Evolutionary conservation across 2,113 vertebrate species (phyloP), one percentile per base, ranked within the genome.

Genomic region (Casuarius casuarius): DNA sequence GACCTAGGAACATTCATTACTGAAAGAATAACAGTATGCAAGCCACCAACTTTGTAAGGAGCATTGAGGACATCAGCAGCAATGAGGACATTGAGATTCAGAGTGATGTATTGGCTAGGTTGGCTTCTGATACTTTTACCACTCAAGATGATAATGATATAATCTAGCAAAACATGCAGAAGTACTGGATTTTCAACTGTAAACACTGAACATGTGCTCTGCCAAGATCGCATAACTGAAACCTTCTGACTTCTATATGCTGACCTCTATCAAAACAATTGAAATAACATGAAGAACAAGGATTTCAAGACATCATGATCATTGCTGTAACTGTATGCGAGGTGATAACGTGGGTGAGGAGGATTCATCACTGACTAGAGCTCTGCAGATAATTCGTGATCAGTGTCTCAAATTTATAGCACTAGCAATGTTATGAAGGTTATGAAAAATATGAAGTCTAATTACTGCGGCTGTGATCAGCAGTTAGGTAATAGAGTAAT

Each of bases 41-140:
- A 79, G 29, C 9, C 40, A 40, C 5, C 7, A 72, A 48, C 14
- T 91, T 42, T 46, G 7, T 61, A 38, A 65, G 48, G 22, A 89
- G 10, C 20, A n/a, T 29, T 46, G 49, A 83, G 33, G 33, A 17
- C 20, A 23, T 33, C 12, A 38, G 8, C 19, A 84, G 21, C 16
- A 74, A 51, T 3, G 16, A 67, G 65, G 62, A 61, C 42, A 31
- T 8, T 7, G 12, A 51, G 5, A 8, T 73, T 82, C 17, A 87
- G n/a, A 65, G 22, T 4, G 12, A 51, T 48, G 10, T 14, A 3
- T 17, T 1, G 0, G 8, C 23, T 48, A 2, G 16, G 1, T 12
- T 63, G 67, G 51, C 29, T 84, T 76, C 65, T 48, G 46, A 4
- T 31, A 25, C 31, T 9, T 54, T 71, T 59, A 29, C 9, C 38